Percentiles rank a stretch among this genome's conserved stretches.
These are phyloP conservation scores for Thera britannica DNA, from an alignment of 2,888 invertebrate genomes.

Conservation along the genomic window DNA sequence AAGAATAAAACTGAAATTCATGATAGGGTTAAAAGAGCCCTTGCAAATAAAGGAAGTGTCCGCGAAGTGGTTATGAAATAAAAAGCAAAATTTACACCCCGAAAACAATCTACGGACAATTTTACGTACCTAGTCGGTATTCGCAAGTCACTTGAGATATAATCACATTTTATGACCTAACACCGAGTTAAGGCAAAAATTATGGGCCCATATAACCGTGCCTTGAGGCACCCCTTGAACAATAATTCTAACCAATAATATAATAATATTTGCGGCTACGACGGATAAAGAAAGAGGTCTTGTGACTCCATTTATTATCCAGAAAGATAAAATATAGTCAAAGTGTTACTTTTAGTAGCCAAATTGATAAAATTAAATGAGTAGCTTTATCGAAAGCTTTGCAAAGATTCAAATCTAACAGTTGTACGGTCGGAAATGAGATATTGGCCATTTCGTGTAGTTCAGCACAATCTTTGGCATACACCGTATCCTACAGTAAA, in stretches of 20 bases:
- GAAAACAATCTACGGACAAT: constrained; percentile 75
- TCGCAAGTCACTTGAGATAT: constrained; percentile 79
- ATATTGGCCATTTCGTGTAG: neutral
- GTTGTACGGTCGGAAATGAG: too few species aligned
- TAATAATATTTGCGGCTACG: constrained; percentile 77
- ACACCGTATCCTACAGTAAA: constrained; percentile 32
- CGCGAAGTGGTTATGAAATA: constrained; percentile 64
- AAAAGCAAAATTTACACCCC: constrained; percentile 66
- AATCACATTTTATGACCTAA: constrained; percentile 82
- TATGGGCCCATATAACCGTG: constrained; percentile 71
- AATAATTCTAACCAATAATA: constrained; percentile 78
- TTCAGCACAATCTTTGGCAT: neutral
- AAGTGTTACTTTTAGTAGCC: constrained; percentile 1
- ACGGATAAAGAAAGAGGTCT: constrained; percentile 68
- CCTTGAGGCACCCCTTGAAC: constrained; percentile 77
- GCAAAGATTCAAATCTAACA: neutral
- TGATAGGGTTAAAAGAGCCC: constrained; percentile 45
- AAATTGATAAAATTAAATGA: constrained; percentile 16
- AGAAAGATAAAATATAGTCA: constrained; percentile 41
- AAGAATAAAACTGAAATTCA: constrained; percentile 48
- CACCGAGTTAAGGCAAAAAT: constrained; percentile 83
- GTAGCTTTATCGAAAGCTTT: constrained; percentile 4
- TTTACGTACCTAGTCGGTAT: constrained; percentile 72
- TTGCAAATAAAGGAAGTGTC: constrained; percentile 50
- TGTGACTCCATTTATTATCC: constrained; percentile 65